Evolutionary conservation across 2,797 vertebrate genomes (phyloP).

Genomic region (Molossus alvarezi): DNA sequence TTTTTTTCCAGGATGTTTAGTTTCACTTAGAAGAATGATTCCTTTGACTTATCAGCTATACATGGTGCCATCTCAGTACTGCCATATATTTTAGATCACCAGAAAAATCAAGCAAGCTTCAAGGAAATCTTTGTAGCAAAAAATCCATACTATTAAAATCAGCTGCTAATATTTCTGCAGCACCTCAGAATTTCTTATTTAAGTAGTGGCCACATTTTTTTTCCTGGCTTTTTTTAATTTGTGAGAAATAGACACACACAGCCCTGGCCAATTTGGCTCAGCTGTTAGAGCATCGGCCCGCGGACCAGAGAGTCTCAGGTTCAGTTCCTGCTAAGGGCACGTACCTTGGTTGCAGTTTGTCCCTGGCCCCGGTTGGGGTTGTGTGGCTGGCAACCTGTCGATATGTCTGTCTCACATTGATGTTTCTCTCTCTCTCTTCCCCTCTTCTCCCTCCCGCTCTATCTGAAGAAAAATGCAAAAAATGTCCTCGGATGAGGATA

Average conservation of each 20-base stretch:
- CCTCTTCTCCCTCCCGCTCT: too few relatives aligned
- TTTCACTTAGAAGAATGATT: slow-evolving; percentile 25
- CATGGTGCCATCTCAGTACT: not conserved
- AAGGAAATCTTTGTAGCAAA: not conserved
- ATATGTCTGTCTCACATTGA: too few relatives aligned
- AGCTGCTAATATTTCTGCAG: slow-evolving; percentile 1
- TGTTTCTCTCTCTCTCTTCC: too few relatives aligned
- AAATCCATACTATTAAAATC: not conserved
- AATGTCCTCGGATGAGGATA: too few relatives aligned
- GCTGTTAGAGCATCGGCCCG: too few relatives aligned
- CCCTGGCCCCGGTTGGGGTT: too few relatives aligned
- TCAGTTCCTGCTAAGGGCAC: too few relatives aligned
- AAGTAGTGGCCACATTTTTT: slow-evolving; percentile 10
- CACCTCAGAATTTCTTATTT: slow-evolving; percentile 32
- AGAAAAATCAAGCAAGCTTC: slow-evolving; percentile 14
- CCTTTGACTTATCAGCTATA: not conserved
- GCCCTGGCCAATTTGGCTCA: too few relatives aligned
- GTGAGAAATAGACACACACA: not conserved
- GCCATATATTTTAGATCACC: not conserved
- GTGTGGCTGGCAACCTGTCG: too few relatives aligned
- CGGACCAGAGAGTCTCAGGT: too few relatives aligned
- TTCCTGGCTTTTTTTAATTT: slow-evolving; percentile 35
- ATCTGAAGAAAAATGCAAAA: too few relatives aligned
- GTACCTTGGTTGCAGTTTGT: too few relatives aligned
- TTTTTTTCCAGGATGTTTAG: not conserved